Base-by-base conservation (phyloP, 92 coral and sea anemone species). In the Scolanthus callimorphus region DNA sequence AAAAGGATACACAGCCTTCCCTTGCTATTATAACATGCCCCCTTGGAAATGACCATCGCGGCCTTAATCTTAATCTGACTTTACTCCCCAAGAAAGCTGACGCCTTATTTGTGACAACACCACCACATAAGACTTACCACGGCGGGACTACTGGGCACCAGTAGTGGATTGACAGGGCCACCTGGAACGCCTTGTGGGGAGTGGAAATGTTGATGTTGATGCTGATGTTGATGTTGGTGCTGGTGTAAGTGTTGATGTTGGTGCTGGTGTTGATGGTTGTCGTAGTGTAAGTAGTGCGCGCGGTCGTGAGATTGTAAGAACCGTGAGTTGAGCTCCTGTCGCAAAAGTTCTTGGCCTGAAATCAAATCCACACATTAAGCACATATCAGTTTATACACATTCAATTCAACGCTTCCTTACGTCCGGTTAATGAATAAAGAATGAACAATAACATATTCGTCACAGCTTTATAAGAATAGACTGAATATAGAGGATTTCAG, bases 221-320 rank as follows among this genome's bases (percentile, higher is more conserved):
- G 96, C 37, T 89, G 97, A 51, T 81, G 84, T 22, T 65, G 81
- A 17, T 55, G 72, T 39, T 65, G 75, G 39, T 68, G 75, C 23
- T 55, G 65, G 39, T 78, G 84, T 20, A 61, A 65, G 39, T 90
- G 97, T 1, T 82, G 82, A 41, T 86, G 95, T 41, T 83, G 90
- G 62, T 91, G 98, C 17, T 82, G 90, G 54, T 92, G 98, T 66
- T 88, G 98, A 29, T 92, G 98, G 60, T 74, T 88, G 54, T 92
- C 98, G 30, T 84, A 90, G 50, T 82, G 95, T 25, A 87, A 53
- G 59, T 84, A 88, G 39, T 89, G 80, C 17, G 82, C 58, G 67
- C 96, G 74, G 59, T 88, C 96, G 39, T 92, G 98, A 12, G 89
- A 83, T 59, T 88, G 96, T 6, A 92, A 90, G 20, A 92, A 92